These are phyloP conservation scores for Osedax frankpressi DNA, from an alignment of 2,888 invertebrate species.

Conservation along the genomic window DNA sequence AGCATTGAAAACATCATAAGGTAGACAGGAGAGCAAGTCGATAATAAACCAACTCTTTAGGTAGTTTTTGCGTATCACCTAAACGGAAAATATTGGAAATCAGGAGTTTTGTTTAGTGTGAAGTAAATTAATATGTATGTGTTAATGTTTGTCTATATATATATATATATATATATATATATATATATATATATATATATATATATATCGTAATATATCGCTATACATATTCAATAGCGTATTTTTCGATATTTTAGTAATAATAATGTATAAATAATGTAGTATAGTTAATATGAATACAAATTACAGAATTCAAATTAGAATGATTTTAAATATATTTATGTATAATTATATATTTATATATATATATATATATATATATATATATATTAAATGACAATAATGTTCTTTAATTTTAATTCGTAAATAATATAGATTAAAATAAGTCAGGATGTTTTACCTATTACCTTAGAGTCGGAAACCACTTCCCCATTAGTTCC, in stretches of 20 bases:
- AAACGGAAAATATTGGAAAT: no score
- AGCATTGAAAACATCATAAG: constrained; percentile 99
- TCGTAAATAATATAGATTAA: no score
- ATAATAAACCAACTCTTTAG: constrained; percentile 99
- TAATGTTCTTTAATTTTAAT: no score
- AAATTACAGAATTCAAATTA: background rate
- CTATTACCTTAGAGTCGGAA: constrained; percentile 84
- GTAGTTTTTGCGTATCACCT: constrained; percentile 60
- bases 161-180: no score
- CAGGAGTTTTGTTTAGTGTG: no score
- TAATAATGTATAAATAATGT: no score
- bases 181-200: background rate
- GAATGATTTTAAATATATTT: background rate
- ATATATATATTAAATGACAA: background rate
- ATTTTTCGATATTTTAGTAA: no score
- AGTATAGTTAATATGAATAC: no score
- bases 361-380: constrained; percentile 22
- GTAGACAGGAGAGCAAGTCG: constrained; percentile 93
- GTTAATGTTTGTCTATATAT: no score
- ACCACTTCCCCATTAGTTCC: constrained; percentile 73
- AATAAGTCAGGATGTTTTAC: no score
- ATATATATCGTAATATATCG: background rate
- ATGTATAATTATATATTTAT: background rate
- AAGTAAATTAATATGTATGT: no score
- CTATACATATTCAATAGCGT: no score